Evolutionary conservation across 2,888 invertebrate genomes (phyloP), one percentile per base, ranked within the genome.

Genomic region (Tinea trinotella): DNA sequence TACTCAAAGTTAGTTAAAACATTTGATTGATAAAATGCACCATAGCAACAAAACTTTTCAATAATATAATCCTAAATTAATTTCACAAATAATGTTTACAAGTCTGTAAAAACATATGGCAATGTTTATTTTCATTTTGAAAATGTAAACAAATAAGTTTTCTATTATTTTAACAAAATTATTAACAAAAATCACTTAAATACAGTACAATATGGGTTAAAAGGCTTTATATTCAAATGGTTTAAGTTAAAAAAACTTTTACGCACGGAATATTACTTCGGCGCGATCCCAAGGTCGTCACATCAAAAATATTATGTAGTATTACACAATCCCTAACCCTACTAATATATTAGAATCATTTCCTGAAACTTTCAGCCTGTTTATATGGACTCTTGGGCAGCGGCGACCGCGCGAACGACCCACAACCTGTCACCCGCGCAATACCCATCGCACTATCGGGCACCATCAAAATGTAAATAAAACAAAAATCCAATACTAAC

Each of bases 391-490:
- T 13, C 40, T 7, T 2, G 12, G 40, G 2, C 7, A 6, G 40
- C 15, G 2, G 40, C 13, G 12, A 17, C 40, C 40, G 40, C 40
- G 40, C 40, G 40, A 40, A n/a, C 2, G 40, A 40, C 30, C 30
- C 7, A n/a, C 30, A n/a, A 30, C 7, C 30, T 30, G 30, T 30
- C 30, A 30, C 30, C 30, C 30, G 30, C 30, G 30, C 7, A 30
- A 30, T 19, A 73, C 74, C 80, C 80, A 79, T 79, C 76, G n/a
- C n/a, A 18, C 34, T 13, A 15, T 17, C 15, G 35, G 52, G 17
- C 52, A 13, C 22, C n/a, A 13, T 24, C 22, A 13, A 52, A n/a
- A 35, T 52, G 52, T 52, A 52, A 52, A 52, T 52, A 52, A 52
- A 52, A 30, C 19, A 46, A 46, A 46, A 46, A 17, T 40, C 13